Evolutionary conservation across 2,113 vertebrate species (phyloP).

Genomic region (Eubucco bourcierii): DNA sequence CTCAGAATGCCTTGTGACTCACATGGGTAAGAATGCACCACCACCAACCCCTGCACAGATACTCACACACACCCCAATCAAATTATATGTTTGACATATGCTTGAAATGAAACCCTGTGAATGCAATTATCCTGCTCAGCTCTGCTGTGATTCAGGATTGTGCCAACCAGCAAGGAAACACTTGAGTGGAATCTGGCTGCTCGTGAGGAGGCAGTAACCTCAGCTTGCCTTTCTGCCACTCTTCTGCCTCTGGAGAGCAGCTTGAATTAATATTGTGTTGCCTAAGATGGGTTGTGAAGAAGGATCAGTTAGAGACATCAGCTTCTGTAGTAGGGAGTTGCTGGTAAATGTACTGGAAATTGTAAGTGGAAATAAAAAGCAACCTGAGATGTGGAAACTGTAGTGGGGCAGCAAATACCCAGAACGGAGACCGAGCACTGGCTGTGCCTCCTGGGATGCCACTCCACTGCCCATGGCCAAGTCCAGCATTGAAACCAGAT

Average conservation of each 20-base stretch:
- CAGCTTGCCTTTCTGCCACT: neutral
- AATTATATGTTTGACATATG: constrained; percentile 54
- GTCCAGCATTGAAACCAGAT: neutral
- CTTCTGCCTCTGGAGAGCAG: neutral
- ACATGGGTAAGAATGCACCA: neutral
- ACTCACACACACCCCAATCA: constrained; percentile 25
- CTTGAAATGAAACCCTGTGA: constrained; percentile 44
- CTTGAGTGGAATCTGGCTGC: neutral
- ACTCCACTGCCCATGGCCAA: neutral
- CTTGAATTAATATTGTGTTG: neutral
- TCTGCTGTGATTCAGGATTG: constrained; percentile 45
- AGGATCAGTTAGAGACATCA: neutral
- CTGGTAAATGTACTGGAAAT: neutral
- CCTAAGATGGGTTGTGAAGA: neutral
- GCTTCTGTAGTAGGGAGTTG: neutral
- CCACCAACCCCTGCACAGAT: neutral
- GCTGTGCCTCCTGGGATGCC: neutral
- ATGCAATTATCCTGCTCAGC: neutral
- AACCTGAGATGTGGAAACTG: neutral
- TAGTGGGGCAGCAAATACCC: neutral
- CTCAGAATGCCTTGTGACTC: constrained; percentile 7
- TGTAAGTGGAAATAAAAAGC: neutral
- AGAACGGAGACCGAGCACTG: neutral
- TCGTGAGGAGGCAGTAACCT: neutral
- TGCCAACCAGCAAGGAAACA: neutral